Evolutionary conservation across 2,888 invertebrate species (phyloP), one percentile per base, ranked within the genome.

Genomic region (Syrista parreyssii): DNA sequence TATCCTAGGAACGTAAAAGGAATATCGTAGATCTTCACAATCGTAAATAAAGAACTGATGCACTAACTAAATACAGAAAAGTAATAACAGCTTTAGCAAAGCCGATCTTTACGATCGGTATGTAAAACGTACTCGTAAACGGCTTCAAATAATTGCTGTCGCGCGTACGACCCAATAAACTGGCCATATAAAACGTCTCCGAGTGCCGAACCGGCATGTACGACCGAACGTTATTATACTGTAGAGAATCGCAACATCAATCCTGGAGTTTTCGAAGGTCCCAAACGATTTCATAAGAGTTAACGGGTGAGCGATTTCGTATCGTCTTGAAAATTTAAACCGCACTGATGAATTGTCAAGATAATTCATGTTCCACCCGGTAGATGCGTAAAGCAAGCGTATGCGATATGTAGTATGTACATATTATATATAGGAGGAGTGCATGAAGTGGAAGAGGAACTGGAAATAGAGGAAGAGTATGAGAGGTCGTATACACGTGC

Each of bases 331-430:
- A 23, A 55, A 55, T 55, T 55, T 55, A 15, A 55, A 55, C 55
- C 23, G 55, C 55, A 55, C 55, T 55, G 23, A 55, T 23, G 55
- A 55, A 55, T 55, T 55, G 23, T 55, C 55, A 55, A 55, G 55
- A 55, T 55, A 55, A 55, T 55, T 55, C 55, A 55, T 23, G 55
- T 55, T 71, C 31, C 33, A 33, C 71, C 71, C 71, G 71, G 71
- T 69, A 77, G 36, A 77, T 77, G 69, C 30, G 69, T 40, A 9
- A 55, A 55, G 55, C 34, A 77, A 74, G 74, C 74, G 74, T 77
- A 40, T 77, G 71, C 40, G 74, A 77, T 36, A 77, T 77, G 68
- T 74, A 77, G 74, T 74, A 77, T 77, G 68, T 73, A 74, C 76
- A 68, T 72, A 55, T 23, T 40, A 40, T 40, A 55, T 15, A 15